Evolutionary conservation across 2,888 invertebrate genomes (phyloP), one percentile per base, ranked within the genome.

Genomic region (Ganaspis brasiliensis): DNA sequence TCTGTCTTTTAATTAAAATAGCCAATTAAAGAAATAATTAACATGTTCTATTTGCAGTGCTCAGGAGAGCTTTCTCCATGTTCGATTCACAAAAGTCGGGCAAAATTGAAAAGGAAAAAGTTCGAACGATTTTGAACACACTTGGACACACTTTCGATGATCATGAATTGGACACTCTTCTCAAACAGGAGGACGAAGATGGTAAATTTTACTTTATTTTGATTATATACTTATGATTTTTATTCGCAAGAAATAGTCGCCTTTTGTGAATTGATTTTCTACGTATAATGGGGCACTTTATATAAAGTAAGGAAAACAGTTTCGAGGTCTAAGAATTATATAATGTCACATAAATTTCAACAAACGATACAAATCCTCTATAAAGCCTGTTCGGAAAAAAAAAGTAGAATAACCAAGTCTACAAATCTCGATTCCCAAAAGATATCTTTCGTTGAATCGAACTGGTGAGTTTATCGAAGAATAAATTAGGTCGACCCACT

Each of bases 121-220:
- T 96, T 1, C 93, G 95, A 49, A 96, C 95, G 45, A 96, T 97
- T 85, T 93, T 97, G 70, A 96, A 96, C 91, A 96, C 96, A 1
- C 94, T 97, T 92, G 96, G 96, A 35, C 96, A 96, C 89, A 95
- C 95, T 84, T 96, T 95, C 87, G 96, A 96, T 85, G 96, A 96
- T 86, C 93, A 94, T 57, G 96, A 96, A 87, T 93, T 97, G 71
- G 97, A 97, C 87, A 94, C 94, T 83, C 93, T 97, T 89, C 93
- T 97, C 76, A 95, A 96, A 85, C 94, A 95, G 83, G 93, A 93
- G 84, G 97, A 97, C 90, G 94, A 94, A 79, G 96, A 97, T 85
- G 96, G 97, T 97, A 91, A 73, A 74, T 72, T 76, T 12, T 45
- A 26, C 9, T 19, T 49, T 31, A n/a, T 12, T 16, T 19, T 63